Conservation (phyloP, 2,797 vertebrate genomes). For the Acanthornis magna region DNA sequence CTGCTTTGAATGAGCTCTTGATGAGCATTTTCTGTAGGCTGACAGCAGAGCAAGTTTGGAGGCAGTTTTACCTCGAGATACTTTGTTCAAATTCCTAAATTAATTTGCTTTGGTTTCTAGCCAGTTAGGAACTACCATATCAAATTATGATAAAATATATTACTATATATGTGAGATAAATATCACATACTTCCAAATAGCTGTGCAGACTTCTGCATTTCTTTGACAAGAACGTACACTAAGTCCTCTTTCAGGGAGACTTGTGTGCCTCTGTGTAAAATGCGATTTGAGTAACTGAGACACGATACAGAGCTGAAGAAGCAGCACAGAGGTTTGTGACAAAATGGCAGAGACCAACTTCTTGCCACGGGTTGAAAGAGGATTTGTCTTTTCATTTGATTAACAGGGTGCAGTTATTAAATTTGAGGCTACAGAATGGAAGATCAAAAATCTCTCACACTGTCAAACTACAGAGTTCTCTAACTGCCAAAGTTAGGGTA, state of each 20-base stretch:
- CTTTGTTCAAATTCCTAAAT: not conserved
- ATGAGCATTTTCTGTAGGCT: not conserved
- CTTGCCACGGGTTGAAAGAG: not conserved
- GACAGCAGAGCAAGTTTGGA: not conserved
- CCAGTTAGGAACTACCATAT: not conserved
- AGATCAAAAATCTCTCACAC: not conserved
- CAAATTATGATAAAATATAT: not conserved
- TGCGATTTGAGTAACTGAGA: not conserved
- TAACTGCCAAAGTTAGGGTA: not conserved
- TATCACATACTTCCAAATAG: not conserved
- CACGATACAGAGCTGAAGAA: not conserved
- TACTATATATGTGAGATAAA: not conserved
- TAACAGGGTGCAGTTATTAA: not conserved
- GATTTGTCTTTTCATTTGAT: not conserved
- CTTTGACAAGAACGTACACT: not conserved
- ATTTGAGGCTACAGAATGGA: not conserved
- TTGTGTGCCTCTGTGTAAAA: not conserved
- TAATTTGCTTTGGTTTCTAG: not conserved
- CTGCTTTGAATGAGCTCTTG: not conserved
- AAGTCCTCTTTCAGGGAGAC: not conserved
- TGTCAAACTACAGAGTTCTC: not conserved
- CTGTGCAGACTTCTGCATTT: not conserved
- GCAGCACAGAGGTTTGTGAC: not conserved
- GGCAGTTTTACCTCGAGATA: not conserved
- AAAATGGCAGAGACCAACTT: not conserved